Percentiles rank a stretch among this genome's conserved stretches.
Conservation (phyloP, 1,140 invertebrate species). For the Drosophila rufa region DNA sequence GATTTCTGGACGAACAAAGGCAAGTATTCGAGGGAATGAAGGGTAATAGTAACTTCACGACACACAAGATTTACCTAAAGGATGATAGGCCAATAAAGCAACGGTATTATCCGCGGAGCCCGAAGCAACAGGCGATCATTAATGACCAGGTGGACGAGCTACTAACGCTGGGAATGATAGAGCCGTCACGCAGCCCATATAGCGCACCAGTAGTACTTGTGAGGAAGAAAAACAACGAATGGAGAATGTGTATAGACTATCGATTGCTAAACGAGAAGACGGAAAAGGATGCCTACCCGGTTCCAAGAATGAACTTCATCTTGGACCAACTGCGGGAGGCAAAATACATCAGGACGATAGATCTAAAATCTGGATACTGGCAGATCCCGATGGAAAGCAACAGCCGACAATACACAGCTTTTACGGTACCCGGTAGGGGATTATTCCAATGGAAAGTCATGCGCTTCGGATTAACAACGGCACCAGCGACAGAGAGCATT, state of each 20-base stretch:
- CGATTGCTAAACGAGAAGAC: too few relatives aligned
- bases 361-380: conserved; percentile 5
- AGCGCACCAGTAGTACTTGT: conserved; percentile 3
- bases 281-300: conserved; percentile 6
- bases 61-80: not conserved
- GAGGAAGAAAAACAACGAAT: not conserved
- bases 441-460: too few relatives aligned
- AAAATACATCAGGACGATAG: not conserved
- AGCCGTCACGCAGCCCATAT: conserved; percentile 2
- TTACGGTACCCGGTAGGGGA: too few relatives aligned
- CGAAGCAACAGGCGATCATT: not conserved
- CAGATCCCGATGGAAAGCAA: not conserved
- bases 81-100: not conserved
- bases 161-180: not conserved
- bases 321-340: not conserved
- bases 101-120: not conserved
- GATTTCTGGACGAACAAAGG: too few relatives aligned
- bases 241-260: conserved; percentile 3
- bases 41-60: not conserved
- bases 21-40: not conserved
- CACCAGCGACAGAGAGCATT: too few relatives aligned
- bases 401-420: too few relatives aligned
- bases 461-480: too few relatives aligned
- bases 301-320: not conserved
- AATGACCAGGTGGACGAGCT: not conserved